These are phyloP conservation scores for Clarias macrocephalus DNA, from an alignment of 2,113 vertebrate genomes.

Conservation along the genomic window DNA sequence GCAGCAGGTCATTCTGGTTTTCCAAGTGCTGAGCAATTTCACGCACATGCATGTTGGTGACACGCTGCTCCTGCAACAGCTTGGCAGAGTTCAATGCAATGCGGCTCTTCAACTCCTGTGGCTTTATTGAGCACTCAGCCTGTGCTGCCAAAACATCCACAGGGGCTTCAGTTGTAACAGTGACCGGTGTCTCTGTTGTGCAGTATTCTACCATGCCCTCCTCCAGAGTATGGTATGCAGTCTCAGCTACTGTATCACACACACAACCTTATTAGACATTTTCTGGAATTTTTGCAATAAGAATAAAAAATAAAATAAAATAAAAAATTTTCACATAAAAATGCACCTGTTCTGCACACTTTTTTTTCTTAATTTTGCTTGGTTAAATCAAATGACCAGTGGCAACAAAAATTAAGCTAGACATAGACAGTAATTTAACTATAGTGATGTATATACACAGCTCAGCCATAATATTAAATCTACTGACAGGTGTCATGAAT, in stretches of 20 bases:
- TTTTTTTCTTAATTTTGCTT: neutral
- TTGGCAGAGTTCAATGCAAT: slow-evolving; percentile 95
- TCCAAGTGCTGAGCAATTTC: slow-evolving; percentile 96
- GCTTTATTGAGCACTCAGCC: slow-evolving; percentile 78
- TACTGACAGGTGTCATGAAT: no score
- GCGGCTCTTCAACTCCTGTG: slow-evolving; percentile 92
- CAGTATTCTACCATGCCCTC: slow-evolving; percentile 95
- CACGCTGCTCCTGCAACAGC: slow-evolving; percentile 92
- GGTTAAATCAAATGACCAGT: neutral
- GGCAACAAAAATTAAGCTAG: neutral
- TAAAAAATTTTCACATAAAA: neutral
- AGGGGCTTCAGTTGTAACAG: slow-evolving; percentile 77
- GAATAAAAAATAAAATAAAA: neutral
- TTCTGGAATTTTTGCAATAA: neutral
- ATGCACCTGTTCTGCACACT: no score
- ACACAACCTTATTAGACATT: neutral
- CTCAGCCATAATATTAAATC: no score
- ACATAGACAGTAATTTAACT: neutral
- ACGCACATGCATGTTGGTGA: slow-evolving; percentile 92
- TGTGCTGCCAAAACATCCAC: slow-evolving; percentile 84
- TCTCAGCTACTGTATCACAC: slow-evolving; percentile 74
- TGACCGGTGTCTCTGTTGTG: slow-evolving; percentile 80
- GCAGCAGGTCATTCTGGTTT: slow-evolving; percentile 91
- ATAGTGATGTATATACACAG: neutral
- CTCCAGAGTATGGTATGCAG: slow-evolving; percentile 87